A percentile compares a stretch with the other conserved stretches of the same genome.
Conservation (phyloP, 2,888 invertebrate species). For the Cataglyphis cursor region DNA sequence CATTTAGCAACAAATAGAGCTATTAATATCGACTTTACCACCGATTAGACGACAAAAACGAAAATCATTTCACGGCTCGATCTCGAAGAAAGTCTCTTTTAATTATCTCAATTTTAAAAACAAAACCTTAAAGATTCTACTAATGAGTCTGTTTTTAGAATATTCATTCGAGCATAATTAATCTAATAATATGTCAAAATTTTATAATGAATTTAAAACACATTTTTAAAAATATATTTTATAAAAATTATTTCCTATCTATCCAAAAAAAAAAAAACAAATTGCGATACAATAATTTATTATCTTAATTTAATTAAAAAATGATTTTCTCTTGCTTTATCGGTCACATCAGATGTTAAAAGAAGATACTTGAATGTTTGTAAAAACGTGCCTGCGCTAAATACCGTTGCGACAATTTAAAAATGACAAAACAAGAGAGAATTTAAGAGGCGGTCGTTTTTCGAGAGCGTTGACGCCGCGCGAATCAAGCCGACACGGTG, state of each 20-base stretch:
- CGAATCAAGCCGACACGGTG: conserved; percentile 11
- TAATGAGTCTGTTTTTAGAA: background rate
- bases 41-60: conserved; percentile 11
- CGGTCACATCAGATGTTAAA: background rate
- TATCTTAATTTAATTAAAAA: background rate
- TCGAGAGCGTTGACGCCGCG: conserved; percentile 28
- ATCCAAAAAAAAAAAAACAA: background rate
- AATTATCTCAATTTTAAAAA: background rate
- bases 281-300: background rate
- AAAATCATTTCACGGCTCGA: background rate
- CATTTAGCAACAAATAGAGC: conserved; percentile 22
- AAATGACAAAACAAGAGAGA: conserved; percentile 10
- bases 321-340: background rate
- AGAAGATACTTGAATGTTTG: background rate
- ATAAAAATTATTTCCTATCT: background rate
- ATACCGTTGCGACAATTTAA: conserved; percentile 29
- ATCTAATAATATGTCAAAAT: background rate
- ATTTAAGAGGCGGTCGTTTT: conserved; percentile 28
- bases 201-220: background rate
- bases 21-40: conserved; percentile 39
- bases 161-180: background rate
- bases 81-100: background rate
- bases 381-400: conserved; percentile 13
- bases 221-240: background rate
- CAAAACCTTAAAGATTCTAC: background rate